A percentile compares a stretch with the other conserved stretches of the same genome.
Evolutionary conservation across 2,113 vertebrate genomes (phyloP).

Genomic region (Nansenia antarctica): DNA sequence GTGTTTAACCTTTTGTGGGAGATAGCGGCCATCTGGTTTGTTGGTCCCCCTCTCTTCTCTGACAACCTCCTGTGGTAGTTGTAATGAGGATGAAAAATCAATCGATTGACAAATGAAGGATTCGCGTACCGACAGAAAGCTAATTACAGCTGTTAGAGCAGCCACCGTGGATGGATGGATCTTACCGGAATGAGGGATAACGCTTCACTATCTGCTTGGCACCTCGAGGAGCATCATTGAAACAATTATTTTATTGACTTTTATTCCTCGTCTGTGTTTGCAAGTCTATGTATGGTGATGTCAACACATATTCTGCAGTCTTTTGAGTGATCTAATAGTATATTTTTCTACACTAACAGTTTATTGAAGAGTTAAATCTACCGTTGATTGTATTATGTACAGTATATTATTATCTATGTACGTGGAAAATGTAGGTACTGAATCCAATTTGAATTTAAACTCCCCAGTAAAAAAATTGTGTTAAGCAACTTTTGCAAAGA

Average conservation of each 20-base stretch:
- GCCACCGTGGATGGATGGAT: slow-evolving; percentile 60
- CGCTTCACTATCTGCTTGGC: slow-evolving; percentile 63
- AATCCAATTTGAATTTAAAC: too few relatives aligned
- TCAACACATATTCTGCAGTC: background rate
- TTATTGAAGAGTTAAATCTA: background rate
- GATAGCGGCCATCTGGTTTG: slow-evolving; percentile 44
- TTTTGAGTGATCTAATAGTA: background rate
- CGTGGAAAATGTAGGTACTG: too few relatives aligned
- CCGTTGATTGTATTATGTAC: too few relatives aligned
- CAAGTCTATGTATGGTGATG: background rate
- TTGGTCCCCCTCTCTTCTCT: slow-evolving; percentile 42
- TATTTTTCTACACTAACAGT: background rate
- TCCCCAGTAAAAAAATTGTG: too few relatives aligned
- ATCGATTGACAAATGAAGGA: slow-evolving; percentile 75
- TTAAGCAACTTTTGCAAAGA: too few relatives aligned
- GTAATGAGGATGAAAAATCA: slow-evolving; percentile 73
- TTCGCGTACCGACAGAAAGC: slow-evolving; percentile 69
- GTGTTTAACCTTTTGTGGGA: slow-evolving; percentile 67
- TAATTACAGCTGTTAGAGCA: slow-evolving; percentile 63
- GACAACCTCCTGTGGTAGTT: slow-evolving; percentile 46
- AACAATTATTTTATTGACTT: slow-evolving; percentile 58
- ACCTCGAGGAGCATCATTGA: slow-evolving; percentile 57
- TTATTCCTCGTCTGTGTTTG: slow-evolving; percentile 29
- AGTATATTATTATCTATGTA: too few relatives aligned
- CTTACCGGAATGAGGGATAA: slow-evolving; percentile 55